Conservation (phyloP, 2,797 vertebrate genomes). For the Acanthornis magna region DNA sequence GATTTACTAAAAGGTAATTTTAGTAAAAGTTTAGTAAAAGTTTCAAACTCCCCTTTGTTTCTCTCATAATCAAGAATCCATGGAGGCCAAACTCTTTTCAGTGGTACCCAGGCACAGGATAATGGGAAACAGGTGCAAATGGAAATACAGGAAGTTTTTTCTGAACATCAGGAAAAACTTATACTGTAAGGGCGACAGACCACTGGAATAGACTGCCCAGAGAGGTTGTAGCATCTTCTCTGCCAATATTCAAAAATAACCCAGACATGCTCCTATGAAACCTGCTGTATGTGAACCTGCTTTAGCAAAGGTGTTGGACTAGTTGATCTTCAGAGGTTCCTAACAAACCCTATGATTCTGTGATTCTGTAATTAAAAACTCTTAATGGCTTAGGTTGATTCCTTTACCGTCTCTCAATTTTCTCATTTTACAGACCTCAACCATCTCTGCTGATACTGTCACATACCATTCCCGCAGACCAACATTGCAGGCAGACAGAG, state of each 20-base stretch:
- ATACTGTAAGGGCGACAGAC: neutral
- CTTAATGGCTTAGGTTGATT: neutral
- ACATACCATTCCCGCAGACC: neutral
- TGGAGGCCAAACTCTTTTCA: neutral
- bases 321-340: neutral
- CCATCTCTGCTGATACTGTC: neutral
- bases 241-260: neutral
- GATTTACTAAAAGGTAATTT: neutral
- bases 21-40: too few relatives aligned
- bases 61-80: neutral
- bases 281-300: neutral
- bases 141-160: neutral
- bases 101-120: neutral
- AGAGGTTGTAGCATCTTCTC: neutral
- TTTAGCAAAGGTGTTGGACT: neutral
- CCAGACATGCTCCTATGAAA: neutral
- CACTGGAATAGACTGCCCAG: neutral
- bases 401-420: neutral
- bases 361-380: neutral
- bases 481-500: neutral
- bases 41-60: neutral
- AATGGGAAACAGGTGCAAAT: accelerated
- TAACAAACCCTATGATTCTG: neutral
- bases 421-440: neutral
- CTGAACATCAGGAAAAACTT: neutral